Evolutionary conservation across 2,888 invertebrate genomes (phyloP).

Genomic region (Endotricha flammealis): DNA sequence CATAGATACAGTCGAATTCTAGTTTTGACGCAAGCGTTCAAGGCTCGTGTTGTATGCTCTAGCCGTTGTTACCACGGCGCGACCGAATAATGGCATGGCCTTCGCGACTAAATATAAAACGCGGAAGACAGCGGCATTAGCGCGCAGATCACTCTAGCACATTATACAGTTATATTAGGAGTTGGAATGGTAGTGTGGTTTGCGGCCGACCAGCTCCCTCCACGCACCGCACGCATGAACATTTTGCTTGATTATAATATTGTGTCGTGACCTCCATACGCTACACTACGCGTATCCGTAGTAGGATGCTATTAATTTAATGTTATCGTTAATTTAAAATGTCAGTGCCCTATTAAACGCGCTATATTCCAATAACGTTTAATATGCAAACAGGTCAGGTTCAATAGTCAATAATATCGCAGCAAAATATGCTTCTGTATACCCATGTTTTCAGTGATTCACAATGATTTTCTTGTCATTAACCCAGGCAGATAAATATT

Average conservation of each 20-base stretch:
- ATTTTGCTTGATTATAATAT: slow-evolving; percentile 21
- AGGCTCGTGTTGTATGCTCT: slow-evolving; percentile 47
- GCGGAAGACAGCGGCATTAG: slow-evolving; percentile 67
- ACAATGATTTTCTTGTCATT: no score
- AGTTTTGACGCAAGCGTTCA: slow-evolving; percentile 34
- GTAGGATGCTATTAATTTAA: background rate
- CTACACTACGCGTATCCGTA: slow-evolving; percentile 13
- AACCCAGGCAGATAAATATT: no score
- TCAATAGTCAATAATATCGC: slow-evolving; percentile 1
- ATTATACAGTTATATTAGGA: slow-evolving; percentile 58
- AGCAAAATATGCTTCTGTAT: no score
- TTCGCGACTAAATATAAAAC: slow-evolving; percentile 73
- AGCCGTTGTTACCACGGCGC: slow-evolving; percentile 40
- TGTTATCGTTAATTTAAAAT: slow-evolving; percentile 2
- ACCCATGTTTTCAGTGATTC: no score
- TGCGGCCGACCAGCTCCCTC: slow-evolving; percentile 22
- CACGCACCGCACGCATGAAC: slow-evolving; percentile 29
- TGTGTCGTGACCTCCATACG: slow-evolving; percentile 35
- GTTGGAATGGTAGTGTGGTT: slow-evolving; percentile 38
- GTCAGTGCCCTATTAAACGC: background rate
- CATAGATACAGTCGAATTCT: slow-evolving; percentile 15
- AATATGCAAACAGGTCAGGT: slow-evolving; percentile 1
- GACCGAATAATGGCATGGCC: slow-evolving; percentile 60
- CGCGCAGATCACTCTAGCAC: slow-evolving; percentile 53
- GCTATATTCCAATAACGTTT: background rate